A percentile compares a stretch with the other conserved stretches of the same genome.
Conservation (phyloP, 2,113 vertebrate genomes). For the Carollia perspicillata region DNA sequence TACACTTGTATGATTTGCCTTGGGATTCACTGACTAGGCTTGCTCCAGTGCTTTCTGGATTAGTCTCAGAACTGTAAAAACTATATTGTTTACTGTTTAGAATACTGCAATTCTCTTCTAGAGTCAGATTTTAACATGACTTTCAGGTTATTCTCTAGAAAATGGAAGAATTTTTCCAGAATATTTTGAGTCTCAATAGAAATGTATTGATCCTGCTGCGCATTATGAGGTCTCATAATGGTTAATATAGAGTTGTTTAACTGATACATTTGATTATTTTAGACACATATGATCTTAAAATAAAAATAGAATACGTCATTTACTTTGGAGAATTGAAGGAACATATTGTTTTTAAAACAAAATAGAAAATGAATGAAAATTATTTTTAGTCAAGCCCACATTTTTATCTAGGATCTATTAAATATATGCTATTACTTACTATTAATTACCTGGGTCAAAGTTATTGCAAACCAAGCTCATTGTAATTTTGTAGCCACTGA, state of each 20-base stretch:
- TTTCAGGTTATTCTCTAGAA: slow-evolving; percentile 38
- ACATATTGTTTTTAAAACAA: slow-evolving; percentile 29
- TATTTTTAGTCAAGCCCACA: neutral
- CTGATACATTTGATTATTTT: neutral
- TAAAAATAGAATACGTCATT: neutral
- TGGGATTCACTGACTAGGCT: neutral
- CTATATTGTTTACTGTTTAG: neutral
- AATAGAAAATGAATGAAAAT: slow-evolving; percentile 29
- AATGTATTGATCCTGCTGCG: neutral
- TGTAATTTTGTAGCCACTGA: slow-evolving; percentile 38
- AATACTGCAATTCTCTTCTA: neutral
- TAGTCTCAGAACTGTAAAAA: neutral
- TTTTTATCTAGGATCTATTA: slow-evolving; percentile 25
- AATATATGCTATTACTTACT: slow-evolving; percentile 33
- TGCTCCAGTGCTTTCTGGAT: neutral
- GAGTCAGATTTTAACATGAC: neutral
- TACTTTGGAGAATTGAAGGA: neutral
- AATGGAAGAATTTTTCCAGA: neutral
- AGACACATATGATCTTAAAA: neutral
- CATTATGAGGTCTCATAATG: neutral
- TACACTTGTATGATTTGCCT: neutral
- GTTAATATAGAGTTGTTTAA: neutral
- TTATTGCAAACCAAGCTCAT: slow-evolving; percentile 40
- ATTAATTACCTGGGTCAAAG: slow-evolving; percentile 39
- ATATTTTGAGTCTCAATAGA: neutral